Base-by-base conservation (phyloP, 2,797 vertebrate species). In the Anableps anableps region DNA sequence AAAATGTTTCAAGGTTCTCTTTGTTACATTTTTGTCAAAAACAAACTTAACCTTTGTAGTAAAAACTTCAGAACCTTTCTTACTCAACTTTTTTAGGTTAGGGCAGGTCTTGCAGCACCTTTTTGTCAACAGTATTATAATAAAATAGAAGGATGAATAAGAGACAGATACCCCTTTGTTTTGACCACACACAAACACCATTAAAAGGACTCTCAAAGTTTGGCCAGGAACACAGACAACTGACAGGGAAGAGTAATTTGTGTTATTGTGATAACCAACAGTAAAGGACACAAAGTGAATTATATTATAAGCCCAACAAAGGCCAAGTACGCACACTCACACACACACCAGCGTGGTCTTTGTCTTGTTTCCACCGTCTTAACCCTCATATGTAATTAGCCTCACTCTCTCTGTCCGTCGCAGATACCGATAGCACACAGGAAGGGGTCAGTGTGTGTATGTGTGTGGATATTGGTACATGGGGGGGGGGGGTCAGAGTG, bases 321-420 rank as follows among this genome's bases (percentile, higher is more conserved):
- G 85, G 79, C 82, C 53, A 60, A 1, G 21, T 45, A 51, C 58
- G 53, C 58, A 43, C 72, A 21, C 78, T 66, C 76, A 29, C 62
- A 29, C 53, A 60, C 53, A 38, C 47, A 85, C 77, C 71, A 79
- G 64, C 82, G n/a, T 19, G 14, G 84, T 85, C 94, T 95, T 95
- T 95, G 95, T 95, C 93, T 95, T 80, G 92, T 92, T 93, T 94
- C 94, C 93, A 92, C 91, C 85, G 83, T 93, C 94, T 95, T 91
- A 94, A 94, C 95, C 90, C 94, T 95, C 95, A 96, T 94, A 95
- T 95, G 93, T 94, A 94, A 96, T 96, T 95, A 96, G 92, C 95
- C 87, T 95, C 92, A 95, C 80, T 89, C 92, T 89, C 88, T 91
- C 92, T 94, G 92, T 91, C 92, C 87, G 78, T 75, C 77, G 88